Evolutionary conservation across 2,888 invertebrate species (phyloP).

Genomic region (Melieria omissa): DNA sequence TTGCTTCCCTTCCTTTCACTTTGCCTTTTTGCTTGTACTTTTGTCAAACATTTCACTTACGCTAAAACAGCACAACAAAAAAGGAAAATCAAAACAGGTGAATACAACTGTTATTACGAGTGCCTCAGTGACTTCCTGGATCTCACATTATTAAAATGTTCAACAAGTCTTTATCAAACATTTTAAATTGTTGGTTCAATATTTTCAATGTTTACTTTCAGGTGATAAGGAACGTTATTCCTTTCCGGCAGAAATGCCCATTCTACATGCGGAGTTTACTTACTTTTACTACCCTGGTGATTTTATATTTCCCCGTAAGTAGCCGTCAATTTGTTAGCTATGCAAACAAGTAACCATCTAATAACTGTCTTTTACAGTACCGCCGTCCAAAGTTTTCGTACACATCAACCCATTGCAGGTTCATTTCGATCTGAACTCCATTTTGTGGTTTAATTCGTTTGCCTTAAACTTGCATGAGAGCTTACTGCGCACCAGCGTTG

Average conservation of each 20-base stretch:
- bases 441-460: constrained; percentile 95
- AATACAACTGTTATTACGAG: constrained; percentile 43
- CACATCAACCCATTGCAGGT: constrained; percentile 91
- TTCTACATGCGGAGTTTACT: constrained; percentile 95
- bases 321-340: background rate
- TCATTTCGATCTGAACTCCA: constrained; percentile 86
- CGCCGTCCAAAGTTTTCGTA: constrained; percentile 91
- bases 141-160: background rate
- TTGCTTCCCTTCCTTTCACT: constrained; percentile 12
- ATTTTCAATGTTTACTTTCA: constrained; percentile 50
- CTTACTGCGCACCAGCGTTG: constrained; percentile 70
- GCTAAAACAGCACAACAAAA: constrained; percentile 70
- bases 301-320: constrained; percentile 85
- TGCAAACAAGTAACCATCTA: background rate
- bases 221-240: constrained; percentile 83
- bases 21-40: background rate
- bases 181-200: background rate
- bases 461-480: constrained; percentile 86
- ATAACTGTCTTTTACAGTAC: constrained; percentile 73
- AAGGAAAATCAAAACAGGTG: constrained; percentile 69
- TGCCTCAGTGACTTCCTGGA: constrained; percentile 27
- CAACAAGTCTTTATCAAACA: no score
- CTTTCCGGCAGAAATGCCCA: constrained; percentile 89
- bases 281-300: constrained; percentile 97
- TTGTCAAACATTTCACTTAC: constrained; percentile 7